Evolutionary conservation across 2,888 invertebrate genomes (phyloP), one percentile per base, ranked within the genome.

Genomic region (Scaptomyza caliginosa): DNA sequence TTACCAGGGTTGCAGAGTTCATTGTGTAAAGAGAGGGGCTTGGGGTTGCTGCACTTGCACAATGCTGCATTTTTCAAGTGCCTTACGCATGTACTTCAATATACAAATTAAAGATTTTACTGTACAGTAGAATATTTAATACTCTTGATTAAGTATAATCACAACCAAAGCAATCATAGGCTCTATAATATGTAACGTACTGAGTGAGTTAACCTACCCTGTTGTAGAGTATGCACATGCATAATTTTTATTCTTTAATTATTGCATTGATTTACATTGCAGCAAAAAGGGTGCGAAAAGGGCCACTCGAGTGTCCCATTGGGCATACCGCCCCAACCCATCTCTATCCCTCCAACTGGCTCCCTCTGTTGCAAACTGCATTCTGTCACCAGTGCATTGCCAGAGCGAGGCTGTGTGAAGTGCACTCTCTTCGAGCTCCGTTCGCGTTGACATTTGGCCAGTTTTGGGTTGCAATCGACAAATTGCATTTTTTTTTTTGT

Each of bases 221-320:
- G 8, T 13, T 4, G 19, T 6, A 38, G 34, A 39, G 59, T 6
- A 34, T 32, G 45, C 66, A 63, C 38, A 60, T 16, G 13, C 16
- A 28, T 45, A 17, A 42, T 45, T 17, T 42, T 64, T 87, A 50
- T 85, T 69, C 88, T 88, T 88, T 84, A 84, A 84, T 84, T 84
- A 88, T 83, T 84, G 83, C 86, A 84, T 88, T 84, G 83, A 84
- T 88, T 88, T 75, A 69, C 55, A 57, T 42, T 43, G 72, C 60
- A 52, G 50, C 34, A 4, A 11, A 34, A 59, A 57, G 60, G 59
- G 26, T 34, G 74, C 50, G n/a, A 58, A 57, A 55, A 68, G 62
- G 45, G 38, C 66, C 64, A 65, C 74, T 78, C 70, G 48, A 78
- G 65, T 64, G 56, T 59, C 74, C 67, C 70, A 56, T 19, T 42